Percentiles rank a stretch among this genome's conserved stretches.
Conservation (phyloP, 2,888 invertebrate species). For the Apamea anceps region DNA sequence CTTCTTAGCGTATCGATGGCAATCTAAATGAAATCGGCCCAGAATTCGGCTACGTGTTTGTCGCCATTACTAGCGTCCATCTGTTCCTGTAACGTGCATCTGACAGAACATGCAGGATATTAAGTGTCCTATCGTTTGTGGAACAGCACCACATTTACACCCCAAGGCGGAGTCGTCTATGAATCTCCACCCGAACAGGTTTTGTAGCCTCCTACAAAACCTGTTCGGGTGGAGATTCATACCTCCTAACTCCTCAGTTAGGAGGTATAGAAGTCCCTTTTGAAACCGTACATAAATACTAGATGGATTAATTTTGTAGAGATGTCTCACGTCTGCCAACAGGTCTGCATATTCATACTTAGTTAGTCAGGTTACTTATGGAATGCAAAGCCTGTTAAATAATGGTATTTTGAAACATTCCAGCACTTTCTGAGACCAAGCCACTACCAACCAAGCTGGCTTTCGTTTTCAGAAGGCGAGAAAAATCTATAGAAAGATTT, state of each 20-base stretch:
- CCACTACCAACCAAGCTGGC: background rate
- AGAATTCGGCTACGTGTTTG: too few relatives aligned
- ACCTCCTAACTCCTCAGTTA: too few relatives aligned
- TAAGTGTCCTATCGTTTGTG: background rate
- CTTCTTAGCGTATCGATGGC: background rate
- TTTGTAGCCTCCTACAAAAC: too few relatives aligned
- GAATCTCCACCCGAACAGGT: background rate
- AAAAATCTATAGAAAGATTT: background rate
- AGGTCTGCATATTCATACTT: constrained; percentile 2
- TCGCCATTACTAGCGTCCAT: too few relatives aligned
- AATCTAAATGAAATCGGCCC: too few relatives aligned
- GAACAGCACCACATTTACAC: background rate
- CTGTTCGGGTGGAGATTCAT: too few relatives aligned
- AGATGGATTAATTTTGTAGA: constrained; percentile 11
- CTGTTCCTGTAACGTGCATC: background rate
- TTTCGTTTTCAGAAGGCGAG: background rate
- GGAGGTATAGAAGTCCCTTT: background rate
- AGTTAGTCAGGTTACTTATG: background rate
- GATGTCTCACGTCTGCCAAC: background rate
- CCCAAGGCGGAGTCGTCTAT: background rate
- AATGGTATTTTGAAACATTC: background rate
- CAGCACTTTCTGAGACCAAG: background rate
- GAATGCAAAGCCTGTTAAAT: background rate
- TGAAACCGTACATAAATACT: background rate
- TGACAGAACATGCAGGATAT: too few relatives aligned